Percentiles rank a stretch among this genome's conserved stretches.
Evolutionary conservation across 2,888 invertebrate genomes (phyloP).

Genomic region (Cenopis cana): DNA sequence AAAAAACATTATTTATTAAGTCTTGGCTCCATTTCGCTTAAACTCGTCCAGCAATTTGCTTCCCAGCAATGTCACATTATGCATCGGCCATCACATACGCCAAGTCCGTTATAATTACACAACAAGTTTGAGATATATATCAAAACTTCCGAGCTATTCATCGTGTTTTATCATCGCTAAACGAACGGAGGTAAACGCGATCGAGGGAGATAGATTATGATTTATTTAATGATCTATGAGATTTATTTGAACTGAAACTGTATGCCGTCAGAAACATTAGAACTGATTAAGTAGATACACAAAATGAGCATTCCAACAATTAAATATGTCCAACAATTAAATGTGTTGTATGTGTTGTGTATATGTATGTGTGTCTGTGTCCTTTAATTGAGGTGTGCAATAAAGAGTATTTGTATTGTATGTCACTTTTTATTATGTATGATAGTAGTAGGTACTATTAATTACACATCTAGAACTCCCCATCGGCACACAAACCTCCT

Average conservation of each 20-base stretch:
- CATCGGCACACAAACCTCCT: too few species aligned
- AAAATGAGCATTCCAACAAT: too few species aligned
- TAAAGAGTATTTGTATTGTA: too few species aligned
- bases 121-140: constrained; percentile 20
- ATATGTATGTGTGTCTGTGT: too few species aligned
- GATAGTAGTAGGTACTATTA: too few species aligned
- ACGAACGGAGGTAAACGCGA: constrained; percentile 1
- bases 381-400: too few species aligned
- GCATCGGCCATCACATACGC: constrained; percentile 19
- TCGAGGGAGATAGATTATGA: not conserved
- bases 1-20: too few species aligned
- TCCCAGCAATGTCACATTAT: constrained; percentile 37
- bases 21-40: constrained; percentile 10
- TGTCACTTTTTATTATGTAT: too few species aligned
- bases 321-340: too few species aligned
- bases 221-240: not conserved
- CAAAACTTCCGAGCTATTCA: constrained; percentile 32
- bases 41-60: constrained; percentile 14
- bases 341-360: too few species aligned
- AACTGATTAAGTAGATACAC: too few species aligned
- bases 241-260: not conserved
- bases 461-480: too few species aligned
- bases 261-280: not conserved
- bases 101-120: constrained; percentile 30
- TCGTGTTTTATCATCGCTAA: constrained; percentile 16